Evolutionary conservation across 2,797 vertebrate genomes (phyloP).

Genomic region (Delichon dasypus): DNA sequence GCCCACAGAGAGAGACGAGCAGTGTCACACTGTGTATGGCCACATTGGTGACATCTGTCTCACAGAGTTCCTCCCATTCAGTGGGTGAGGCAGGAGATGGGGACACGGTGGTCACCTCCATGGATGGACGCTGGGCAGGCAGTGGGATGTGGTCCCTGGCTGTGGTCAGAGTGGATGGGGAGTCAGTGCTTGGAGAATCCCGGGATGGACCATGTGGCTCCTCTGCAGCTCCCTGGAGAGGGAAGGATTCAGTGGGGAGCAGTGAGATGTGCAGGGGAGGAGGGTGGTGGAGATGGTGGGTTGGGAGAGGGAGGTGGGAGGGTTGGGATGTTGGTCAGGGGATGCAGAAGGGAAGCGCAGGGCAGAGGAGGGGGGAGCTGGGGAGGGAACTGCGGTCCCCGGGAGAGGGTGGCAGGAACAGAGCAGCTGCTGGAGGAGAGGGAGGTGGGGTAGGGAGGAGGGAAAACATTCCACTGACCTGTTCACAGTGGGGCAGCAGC

Average conservation of each 20-base stretch:
- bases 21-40: neutral
- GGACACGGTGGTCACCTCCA: neutral
- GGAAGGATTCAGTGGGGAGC: too few relatives aligned
- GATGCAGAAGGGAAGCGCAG: too few relatives aligned
- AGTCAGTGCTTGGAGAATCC: neutral
- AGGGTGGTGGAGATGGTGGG: too few relatives aligned
- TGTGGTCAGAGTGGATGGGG: neutral
- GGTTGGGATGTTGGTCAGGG: too few relatives aligned
- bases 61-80: accelerated
- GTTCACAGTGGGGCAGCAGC: neutral
- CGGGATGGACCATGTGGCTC: accelerated
- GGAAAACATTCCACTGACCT: too few relatives aligned
- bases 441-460: too few relatives aligned
- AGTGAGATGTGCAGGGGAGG: neutral
- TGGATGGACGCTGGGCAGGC: neutral
- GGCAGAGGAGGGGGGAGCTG: too few relatives aligned
- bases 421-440: too few relatives aligned
- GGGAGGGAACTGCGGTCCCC: too few relatives aligned
- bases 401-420: too few relatives aligned
- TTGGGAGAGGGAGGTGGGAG: too few relatives aligned
- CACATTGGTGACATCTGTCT: accelerated
- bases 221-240: neutral
- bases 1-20: neutral
- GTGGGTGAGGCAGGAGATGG: accelerated
- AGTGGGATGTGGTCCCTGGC: neutral